Conservation (phyloP, 2,113 vertebrate species). For the Takifugu flavidus region DNA sequence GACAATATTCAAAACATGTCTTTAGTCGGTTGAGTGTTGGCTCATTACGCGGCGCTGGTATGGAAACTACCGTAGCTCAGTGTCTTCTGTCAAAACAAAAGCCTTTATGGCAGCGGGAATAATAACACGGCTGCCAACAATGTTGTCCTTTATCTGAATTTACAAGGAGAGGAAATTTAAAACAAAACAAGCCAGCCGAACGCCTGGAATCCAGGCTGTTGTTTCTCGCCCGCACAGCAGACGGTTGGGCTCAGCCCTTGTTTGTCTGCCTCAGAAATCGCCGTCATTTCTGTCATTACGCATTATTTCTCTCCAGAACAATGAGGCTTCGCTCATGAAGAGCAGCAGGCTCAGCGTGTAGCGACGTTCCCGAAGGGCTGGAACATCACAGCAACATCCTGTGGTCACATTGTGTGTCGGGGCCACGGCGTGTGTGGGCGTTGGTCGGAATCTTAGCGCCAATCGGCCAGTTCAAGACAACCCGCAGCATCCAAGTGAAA, state of each 20-base stretch:
- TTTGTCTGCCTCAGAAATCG: background rate
- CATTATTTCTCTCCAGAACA: conserved; percentile 19
- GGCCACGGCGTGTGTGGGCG: background rate
- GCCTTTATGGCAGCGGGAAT: conserved; percentile 6
- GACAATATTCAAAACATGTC: conserved; percentile 24
- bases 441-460: conserved; percentile 12
- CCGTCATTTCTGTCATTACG: conserved; percentile 38
- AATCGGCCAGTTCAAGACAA: too few relatives aligned
- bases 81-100: background rate
- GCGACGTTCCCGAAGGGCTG: background rate
- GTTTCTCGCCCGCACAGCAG: background rate
- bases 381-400: background rate
- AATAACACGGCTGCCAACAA: conserved; percentile 16
- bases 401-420: background rate
- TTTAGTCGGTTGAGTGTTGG: background rate
- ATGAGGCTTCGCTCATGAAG: conserved; percentile 7
- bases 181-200: background rate
- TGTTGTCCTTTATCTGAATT: conserved; percentile 17
- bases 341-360: conserved; percentile 34
- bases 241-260: too few relatives aligned
- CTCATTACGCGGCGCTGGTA: conserved; percentile 21
- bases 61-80: background rate
- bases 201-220: background rate
- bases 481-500: conserved; percentile 30
- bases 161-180: conserved; percentile 6